A percentile compares a stretch with the other conserved stretches of the same genome.
These are phyloP conservation scores for Polydesmus complanatus DNA, from an alignment of 2,888 invertebrate species.

Conservation along the genomic window DNA sequence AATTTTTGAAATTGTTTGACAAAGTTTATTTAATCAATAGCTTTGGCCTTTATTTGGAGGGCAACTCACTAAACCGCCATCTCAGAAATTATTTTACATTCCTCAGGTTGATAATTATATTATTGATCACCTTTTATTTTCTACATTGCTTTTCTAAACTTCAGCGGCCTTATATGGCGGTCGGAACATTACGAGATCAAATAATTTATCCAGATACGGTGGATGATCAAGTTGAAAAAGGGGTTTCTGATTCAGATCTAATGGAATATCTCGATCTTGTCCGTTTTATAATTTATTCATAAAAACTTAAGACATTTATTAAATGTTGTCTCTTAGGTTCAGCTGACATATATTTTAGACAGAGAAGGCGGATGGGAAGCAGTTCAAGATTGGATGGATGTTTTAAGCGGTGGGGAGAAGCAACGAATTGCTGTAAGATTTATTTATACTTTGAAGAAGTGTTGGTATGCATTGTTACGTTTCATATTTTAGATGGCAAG, in stretches of 20 bases:
- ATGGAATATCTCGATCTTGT: constrained; percentile 62
- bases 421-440: constrained; percentile 75
- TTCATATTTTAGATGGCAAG: constrained; percentile 63
- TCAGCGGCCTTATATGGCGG: constrained; percentile 93
- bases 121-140: neutral
- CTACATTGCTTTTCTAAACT: neutral
- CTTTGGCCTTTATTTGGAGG: constrained; percentile 96
- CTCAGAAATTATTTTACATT: constrained; percentile 90
- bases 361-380: constrained; percentile 82
- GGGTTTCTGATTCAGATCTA: constrained; percentile 54
- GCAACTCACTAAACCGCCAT: constrained; percentile 82
- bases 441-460: neutral
- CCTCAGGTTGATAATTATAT: constrained; percentile 40
- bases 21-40: constrained; percentile 27
- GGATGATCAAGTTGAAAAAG: constrained; percentile 53
- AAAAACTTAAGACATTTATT: neutral
- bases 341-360: constrained; percentile 65
- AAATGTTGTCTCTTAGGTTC: constrained; percentile 42
- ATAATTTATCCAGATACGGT: constrained; percentile 77
- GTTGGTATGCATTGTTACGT: neutral
- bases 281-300: no score
- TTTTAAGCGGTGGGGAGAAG: constrained; percentile 94
- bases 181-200: constrained; percentile 87
- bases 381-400: constrained; percentile 97
- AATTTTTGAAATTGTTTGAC: constrained; percentile 5